phyloP scores from a whole-genome alignment of 2,888 invertebrate genomes.

The Volucella inflata region DNA sequence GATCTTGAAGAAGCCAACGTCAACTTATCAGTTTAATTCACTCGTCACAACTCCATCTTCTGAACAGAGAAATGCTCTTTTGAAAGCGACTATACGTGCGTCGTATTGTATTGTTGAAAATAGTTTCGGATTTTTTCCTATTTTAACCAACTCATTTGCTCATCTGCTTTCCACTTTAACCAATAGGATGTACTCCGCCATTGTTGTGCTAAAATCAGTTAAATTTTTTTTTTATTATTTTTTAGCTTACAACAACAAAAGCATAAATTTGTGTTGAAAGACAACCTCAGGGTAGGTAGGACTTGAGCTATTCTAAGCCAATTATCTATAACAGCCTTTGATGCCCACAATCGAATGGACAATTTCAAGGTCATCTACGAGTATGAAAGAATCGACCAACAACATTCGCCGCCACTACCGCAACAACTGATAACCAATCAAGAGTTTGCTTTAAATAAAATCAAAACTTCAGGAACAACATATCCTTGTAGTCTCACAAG shows the following conservation, averaged over 20 bases:
- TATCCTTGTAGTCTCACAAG: neutral
- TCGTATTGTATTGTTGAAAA: no score
- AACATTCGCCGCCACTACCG: slow-evolving; percentile 11
- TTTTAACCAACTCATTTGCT: neutral
- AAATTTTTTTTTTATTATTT: slow-evolving; percentile 11
- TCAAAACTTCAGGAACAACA: slow-evolving; percentile 1
- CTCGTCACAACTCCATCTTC: no score
- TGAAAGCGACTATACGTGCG: no score
- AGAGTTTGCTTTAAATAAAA: slow-evolving; percentile 41
- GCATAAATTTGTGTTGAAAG: neutral
- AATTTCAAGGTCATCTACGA: slow-evolving; percentile 39
- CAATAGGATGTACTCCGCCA: slow-evolving; percentile 25
- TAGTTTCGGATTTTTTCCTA: neutral
- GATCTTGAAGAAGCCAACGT: no score
- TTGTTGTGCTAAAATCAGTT: slow-evolving; percentile 12
- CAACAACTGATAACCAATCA: slow-evolving; percentile 50
- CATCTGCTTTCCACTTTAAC: neutral
- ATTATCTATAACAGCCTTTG: slow-evolving; percentile 15
- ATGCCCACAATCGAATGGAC: slow-evolving; percentile 11
- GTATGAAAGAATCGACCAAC: neutral
- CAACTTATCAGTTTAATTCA: no score
- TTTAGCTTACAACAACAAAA: neutral
- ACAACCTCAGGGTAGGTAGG: no score
- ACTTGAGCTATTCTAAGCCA: neutral
- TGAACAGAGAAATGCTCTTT: no score